These are phyloP conservation scores for Caenorhabditis auriculariae DNA, from an alignment of 2,888 invertebrate genomes.

Conservation along the genomic window DNA sequence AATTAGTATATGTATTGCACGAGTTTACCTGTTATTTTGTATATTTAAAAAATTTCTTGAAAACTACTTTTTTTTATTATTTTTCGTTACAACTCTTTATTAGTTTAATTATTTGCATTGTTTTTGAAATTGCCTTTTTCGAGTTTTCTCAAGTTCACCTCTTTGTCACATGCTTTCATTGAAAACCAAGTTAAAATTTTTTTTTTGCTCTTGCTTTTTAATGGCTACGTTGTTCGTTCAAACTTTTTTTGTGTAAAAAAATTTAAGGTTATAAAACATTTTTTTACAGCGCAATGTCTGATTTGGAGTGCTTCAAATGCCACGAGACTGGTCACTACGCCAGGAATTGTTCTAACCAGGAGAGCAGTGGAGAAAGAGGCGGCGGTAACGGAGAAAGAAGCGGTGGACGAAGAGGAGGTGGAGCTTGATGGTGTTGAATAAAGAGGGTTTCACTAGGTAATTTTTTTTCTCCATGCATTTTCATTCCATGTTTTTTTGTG, in stretches of 20 bases:
- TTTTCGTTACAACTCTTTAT: background rate
- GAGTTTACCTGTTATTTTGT: no score
- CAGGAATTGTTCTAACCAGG: slow-evolving; percentile 39
- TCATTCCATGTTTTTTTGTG: no score
- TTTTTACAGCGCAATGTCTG: slow-evolving; percentile 21
- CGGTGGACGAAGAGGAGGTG: slow-evolving; percentile 31
- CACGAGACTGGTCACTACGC: slow-evolving; percentile 56
- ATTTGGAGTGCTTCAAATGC: slow-evolving; percentile 54
- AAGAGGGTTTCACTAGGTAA: slow-evolving; percentile 20
- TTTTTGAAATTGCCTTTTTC: background rate
- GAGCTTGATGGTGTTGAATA: slow-evolving; percentile 33
- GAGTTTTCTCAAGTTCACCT: no score
- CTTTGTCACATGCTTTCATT: no score
- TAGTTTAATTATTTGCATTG: background rate
- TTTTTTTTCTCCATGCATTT: no score
- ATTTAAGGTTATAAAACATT: background rate
- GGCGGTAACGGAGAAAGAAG: slow-evolving; percentile 18
- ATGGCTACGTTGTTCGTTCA: background rate
- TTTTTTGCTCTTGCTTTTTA: background rate
- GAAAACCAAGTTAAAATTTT: background rate
- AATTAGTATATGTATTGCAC: no score
- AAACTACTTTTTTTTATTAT: slow-evolving; percentile 1
- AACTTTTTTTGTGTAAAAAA: background rate
- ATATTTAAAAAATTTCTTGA: background rate
- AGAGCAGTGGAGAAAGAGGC: slow-evolving; percentile 13